phyloP scores from a whole-genome alignment of 2,888 invertebrate species.

The Lacanobia oleracea region DNA sequence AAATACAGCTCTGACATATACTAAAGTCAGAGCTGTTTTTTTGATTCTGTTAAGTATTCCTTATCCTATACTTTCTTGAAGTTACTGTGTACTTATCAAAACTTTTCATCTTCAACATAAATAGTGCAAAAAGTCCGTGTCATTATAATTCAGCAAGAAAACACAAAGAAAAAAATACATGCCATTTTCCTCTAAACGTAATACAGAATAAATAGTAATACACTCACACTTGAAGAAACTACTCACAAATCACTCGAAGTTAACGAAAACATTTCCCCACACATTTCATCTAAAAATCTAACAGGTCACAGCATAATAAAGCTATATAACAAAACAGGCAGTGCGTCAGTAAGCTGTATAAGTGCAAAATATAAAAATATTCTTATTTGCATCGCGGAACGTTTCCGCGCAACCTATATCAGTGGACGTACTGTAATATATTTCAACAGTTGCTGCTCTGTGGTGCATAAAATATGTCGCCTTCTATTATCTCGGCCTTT shows the following conservation, averaged over 20 bases:
- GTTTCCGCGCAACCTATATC: conserved; percentile 62
- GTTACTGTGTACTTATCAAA: background rate
- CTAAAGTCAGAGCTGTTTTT: background rate
- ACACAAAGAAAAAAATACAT: background rate
- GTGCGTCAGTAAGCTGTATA: conserved; percentile 40
- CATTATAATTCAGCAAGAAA: background rate
- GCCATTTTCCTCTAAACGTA: background rate
- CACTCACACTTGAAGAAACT: conserved; percentile 19
- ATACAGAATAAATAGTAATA: conserved; percentile 21
- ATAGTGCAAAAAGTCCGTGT: no score
- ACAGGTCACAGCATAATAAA: conserved; percentile 62
- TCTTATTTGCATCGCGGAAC: conserved; percentile 63
- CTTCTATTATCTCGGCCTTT: conserved; percentile 58
- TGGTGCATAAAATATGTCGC: conserved; percentile 57
- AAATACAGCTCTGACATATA: no score
- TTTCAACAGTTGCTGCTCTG: conserved; percentile 54
- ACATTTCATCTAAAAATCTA: conserved; percentile 47
- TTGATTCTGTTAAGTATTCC: background rate
- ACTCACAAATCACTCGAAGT: conserved; percentile 44
- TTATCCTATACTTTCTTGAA: background rate
- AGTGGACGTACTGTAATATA: conserved; percentile 63
- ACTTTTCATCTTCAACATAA: no score
- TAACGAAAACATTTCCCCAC: conserved; percentile 43
- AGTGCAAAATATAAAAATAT: conserved; percentile 64
- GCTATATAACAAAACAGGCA: conserved; percentile 50